Conservation (phyloP, 2,888 invertebrate genomes). For the Antheraea assamensis region DNA sequence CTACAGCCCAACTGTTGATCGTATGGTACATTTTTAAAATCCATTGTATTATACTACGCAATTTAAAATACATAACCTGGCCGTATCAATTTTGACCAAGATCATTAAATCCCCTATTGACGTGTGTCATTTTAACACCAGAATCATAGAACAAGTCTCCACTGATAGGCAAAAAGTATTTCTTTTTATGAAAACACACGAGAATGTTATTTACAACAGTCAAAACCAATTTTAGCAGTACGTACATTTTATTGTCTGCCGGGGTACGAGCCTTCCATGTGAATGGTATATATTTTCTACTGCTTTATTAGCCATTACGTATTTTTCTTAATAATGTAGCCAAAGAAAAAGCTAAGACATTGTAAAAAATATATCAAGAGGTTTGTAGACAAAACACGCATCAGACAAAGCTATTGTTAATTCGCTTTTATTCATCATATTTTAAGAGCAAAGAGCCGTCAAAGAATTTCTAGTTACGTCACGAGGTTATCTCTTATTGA, state of each 20-base stretch:
- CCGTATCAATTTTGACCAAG: not conserved
- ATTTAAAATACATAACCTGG: not conserved
- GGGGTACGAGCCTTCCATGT: not conserved
- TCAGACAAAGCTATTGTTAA: too few relatives aligned
- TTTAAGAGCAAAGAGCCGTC: too few relatives aligned
- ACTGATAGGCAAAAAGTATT: not conserved
- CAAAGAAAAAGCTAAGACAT: too few relatives aligned
- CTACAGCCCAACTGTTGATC: conserved; percentile 1
- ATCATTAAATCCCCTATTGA: not conserved
- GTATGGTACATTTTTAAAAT: not conserved
- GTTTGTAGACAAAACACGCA: too few relatives aligned
- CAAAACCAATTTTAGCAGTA: not conserved
- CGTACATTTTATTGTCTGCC: not conserved
- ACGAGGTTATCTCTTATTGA: too few relatives aligned
- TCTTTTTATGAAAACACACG: not conserved
- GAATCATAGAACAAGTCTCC: too few relatives aligned
- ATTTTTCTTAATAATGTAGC: too few relatives aligned
- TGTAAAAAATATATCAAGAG: too few relatives aligned
- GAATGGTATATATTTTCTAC: not conserved
- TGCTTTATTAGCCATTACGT: too few relatives aligned
- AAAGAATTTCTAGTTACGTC: too few relatives aligned
- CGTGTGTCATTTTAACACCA: not conserved
- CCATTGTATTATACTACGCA: too few relatives aligned
- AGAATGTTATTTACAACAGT: not conserved
- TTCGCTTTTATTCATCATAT: too few relatives aligned